Conservation (phyloP, 2,113 vertebrate genomes). For the Oreochromis niloticus region DNA sequence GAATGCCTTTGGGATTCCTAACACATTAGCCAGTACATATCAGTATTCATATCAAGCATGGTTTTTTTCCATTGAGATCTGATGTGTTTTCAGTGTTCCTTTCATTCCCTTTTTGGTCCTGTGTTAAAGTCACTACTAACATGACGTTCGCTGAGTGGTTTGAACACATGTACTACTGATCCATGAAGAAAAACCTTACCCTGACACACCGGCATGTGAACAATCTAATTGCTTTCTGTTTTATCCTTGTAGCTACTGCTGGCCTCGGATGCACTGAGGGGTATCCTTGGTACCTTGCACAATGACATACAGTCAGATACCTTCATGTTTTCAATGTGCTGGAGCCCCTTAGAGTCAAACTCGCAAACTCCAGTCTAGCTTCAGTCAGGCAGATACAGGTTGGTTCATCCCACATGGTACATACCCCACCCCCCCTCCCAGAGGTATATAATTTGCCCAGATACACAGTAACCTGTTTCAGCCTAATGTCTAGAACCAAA, state of each 20-base stretch:
- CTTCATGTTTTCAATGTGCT: not conserved
- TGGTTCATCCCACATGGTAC: not conserved
- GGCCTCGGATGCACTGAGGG: not conserved
- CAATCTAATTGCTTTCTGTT: not conserved
- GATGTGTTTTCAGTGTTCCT: not conserved
- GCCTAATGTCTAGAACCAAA: not conserved
- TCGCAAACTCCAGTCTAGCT: not conserved
- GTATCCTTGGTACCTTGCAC: not conserved
- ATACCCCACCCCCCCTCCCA: not conserved
- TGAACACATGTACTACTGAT: not conserved
- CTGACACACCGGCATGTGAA: not conserved
- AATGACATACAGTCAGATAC: not conserved
- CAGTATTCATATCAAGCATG: no score
- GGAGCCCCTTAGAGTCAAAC: not conserved
- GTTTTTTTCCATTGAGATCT: not conserved
- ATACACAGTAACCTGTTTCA: not conserved
- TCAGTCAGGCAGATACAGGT: not conserved
- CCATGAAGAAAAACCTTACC: not conserved
- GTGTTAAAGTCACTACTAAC: not conserved
- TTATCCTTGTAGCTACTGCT: not conserved
- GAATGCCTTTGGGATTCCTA: no score
- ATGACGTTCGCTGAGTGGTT: not conserved
- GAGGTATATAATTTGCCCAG: not conserved
- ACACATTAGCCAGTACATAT: no score
- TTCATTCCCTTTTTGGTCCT: rapidly evolving